Conservation (phyloP, 2,113 vertebrate species). For the Dicentrarchus labrax region DNA sequence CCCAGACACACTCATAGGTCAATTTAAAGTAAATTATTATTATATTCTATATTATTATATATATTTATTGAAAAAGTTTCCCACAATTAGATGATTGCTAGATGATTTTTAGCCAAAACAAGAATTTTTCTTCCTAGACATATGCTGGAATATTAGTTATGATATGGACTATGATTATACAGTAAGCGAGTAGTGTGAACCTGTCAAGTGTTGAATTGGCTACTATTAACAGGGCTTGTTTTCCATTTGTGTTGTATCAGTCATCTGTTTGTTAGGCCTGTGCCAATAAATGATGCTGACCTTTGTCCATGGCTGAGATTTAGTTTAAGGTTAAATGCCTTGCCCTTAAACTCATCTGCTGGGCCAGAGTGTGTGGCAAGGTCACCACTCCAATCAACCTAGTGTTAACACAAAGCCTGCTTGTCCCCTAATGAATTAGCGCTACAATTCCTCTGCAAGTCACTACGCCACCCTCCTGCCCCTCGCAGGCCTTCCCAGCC, state of each 20-base stretch:
- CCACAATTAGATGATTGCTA: no score
- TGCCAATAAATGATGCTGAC: conserved; percentile 46
- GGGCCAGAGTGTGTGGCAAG: conserved; percentile 82
- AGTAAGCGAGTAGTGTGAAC: background rate
- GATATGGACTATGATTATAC: background rate
- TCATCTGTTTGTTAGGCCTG: conserved; percentile 24
- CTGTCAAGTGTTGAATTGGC: background rate
- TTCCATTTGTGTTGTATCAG: conserved; percentile 42
- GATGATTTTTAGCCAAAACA: background rate
- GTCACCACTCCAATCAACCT: conserved; percentile 82
- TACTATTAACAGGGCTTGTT: conserved; percentile 28
- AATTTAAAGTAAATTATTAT: background rate
- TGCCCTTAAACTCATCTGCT: conserved; percentile 84
- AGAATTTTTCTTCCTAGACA: background rate
- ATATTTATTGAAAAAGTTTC: background rate
- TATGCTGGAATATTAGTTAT: background rate
- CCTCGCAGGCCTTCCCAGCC: conserved; percentile 60
- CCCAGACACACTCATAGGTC: background rate
- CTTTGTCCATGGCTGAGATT: conserved; percentile 77
- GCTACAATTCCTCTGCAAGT: conserved; percentile 55
- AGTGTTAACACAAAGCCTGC: conserved; percentile 80
- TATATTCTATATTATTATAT: background rate
- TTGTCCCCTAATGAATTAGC: conserved; percentile 82
- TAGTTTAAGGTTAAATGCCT: conserved; percentile 87
- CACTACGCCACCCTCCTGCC: conserved; percentile 40